These are phyloP conservation scores for Tapera naevia DNA, from an alignment of 2,797 vertebrate species.

Conservation along the genomic window DNA sequence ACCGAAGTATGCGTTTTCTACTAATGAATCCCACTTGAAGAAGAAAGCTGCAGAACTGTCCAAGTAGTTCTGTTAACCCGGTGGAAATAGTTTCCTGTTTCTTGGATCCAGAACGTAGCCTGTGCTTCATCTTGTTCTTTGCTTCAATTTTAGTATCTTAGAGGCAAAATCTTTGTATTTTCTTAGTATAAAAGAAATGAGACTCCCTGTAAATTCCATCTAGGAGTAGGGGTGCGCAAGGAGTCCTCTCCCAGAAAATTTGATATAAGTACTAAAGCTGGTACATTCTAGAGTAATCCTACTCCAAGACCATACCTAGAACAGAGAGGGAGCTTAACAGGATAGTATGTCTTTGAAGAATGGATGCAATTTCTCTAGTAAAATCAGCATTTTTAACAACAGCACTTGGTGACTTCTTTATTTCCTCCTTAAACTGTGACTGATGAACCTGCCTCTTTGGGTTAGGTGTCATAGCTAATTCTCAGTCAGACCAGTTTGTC, in stretches of 20 bases:
- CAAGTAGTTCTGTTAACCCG: not conserved
- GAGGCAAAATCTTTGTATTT: not conserved
- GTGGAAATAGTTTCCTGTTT: not conserved
- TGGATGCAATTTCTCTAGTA: not conserved
- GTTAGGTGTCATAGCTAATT: not conserved
- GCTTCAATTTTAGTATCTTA: not conserved
- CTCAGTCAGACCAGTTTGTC: not conserved
- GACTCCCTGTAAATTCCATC: not conserved
- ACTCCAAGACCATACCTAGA: not conserved
- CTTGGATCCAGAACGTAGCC: not conserved
- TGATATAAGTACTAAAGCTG: not conserved
- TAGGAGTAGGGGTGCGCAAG: not conserved
- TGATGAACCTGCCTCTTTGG: not conserved
- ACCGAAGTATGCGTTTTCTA: not conserved
- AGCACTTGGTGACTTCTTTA: not conserved
- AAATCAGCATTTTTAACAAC: slow-evolving; percentile 15
- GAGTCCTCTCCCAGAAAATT: not conserved
- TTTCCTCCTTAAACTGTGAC: not conserved
- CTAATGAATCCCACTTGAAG: not conserved
- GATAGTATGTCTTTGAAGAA: not conserved
- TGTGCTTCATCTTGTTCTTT: not conserved
- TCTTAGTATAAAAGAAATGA: not conserved
- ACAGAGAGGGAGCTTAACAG: not conserved
- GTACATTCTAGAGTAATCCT: not conserved
- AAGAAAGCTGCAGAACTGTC: not conserved